A percentile compares a stretch with the other conserved stretches of the same genome.
phyloP scores from a whole-genome alignment of 2,797 vertebrate species.

The Eospalax fontanierii region DNA sequence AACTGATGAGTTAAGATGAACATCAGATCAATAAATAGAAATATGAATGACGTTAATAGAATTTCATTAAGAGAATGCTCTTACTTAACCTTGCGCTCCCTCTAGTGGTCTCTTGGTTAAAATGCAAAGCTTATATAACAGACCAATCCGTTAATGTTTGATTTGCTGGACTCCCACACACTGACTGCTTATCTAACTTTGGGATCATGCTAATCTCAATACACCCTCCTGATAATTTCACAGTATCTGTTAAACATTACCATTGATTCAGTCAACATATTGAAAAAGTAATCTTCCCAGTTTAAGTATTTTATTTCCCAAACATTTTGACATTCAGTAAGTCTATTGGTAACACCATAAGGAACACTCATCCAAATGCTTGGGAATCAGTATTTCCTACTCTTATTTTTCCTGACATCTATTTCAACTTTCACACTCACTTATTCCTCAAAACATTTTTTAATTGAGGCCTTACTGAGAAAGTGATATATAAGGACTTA shows the following conservation, averaged over 20 bases:
- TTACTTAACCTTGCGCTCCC: conserved; percentile 72
- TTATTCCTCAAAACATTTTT: neutral
- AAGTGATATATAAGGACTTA: conserved; percentile 16
- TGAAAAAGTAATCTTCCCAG: conserved; percentile 63
- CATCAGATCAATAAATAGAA: conserved; percentile 71
- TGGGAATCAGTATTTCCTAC: conserved; percentile 18
- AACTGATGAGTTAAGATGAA: conserved; percentile 74
- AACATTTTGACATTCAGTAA: conserved; percentile 60
- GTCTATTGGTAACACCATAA: neutral
- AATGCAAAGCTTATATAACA: conserved; percentile 72
- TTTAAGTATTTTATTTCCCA: conserved; percentile 59
- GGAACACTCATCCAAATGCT: neutral
- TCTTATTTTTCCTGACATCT: conserved; percentile 7
- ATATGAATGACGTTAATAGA: conserved; percentile 64
- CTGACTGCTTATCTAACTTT: neutral
- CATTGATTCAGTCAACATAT: conserved; percentile 60
- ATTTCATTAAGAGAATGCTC: conserved; percentile 67
- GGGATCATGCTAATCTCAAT: neutral
- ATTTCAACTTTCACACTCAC: conserved; percentile 39
- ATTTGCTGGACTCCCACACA: neutral
- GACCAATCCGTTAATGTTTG: neutral
- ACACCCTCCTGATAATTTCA: conserved; percentile 41
- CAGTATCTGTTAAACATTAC: conserved; percentile 54
- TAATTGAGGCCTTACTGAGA: conserved; percentile 34
- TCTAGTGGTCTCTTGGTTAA: conserved; percentile 74